These are phyloP conservation scores for Oryctolagus cuniculus DNA, from an alignment of 2,113 vertebrate genomes.

Conservation along the genomic window DNA sequence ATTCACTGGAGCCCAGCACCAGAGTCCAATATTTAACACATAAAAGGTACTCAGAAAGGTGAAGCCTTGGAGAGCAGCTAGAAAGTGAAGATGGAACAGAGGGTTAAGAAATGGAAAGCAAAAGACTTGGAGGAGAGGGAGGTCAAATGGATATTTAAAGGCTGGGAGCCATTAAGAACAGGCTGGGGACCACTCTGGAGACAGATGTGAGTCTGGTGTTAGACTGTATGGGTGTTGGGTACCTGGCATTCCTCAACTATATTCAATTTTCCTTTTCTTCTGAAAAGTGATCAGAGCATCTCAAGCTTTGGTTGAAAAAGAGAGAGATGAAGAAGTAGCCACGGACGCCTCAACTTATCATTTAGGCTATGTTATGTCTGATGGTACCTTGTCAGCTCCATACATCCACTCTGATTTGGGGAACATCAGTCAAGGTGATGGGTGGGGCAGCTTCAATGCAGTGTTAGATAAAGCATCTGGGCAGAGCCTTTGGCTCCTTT, in stretches of 20 bases:
- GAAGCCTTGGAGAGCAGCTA: slow-evolving; percentile 60
- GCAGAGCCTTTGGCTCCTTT: background rate
- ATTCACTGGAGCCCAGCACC: slow-evolving; percentile 67
- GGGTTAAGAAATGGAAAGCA: slow-evolving; percentile 63
- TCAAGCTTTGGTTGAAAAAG: background rate
- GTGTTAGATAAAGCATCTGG: background rate
- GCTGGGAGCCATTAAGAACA: background rate
- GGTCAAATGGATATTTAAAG: slow-evolving; percentile 71
- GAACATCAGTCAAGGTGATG: background rate
- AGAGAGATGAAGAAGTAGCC: background rate
- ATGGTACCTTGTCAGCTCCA: background rate
- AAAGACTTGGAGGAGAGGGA: slow-evolving; percentile 42
- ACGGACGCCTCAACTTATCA: background rate
- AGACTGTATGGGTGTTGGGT: background rate
- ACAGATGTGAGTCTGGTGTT: background rate
- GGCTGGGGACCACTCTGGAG: background rate
- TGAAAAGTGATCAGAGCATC: slow-evolving; percentile 39
- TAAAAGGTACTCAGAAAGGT: slow-evolving; percentile 77
- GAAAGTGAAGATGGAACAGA: slow-evolving; percentile 64
- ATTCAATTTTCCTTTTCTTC: background rate
- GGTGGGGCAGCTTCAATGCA: background rate
- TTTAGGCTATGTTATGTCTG: background rate
- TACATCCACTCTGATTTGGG: background rate
- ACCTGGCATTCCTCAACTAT: background rate
- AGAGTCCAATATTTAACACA: slow-evolving; percentile 76